Conservation (phyloP, 1,140 invertebrate species). For the Asobara japonica region DNA sequence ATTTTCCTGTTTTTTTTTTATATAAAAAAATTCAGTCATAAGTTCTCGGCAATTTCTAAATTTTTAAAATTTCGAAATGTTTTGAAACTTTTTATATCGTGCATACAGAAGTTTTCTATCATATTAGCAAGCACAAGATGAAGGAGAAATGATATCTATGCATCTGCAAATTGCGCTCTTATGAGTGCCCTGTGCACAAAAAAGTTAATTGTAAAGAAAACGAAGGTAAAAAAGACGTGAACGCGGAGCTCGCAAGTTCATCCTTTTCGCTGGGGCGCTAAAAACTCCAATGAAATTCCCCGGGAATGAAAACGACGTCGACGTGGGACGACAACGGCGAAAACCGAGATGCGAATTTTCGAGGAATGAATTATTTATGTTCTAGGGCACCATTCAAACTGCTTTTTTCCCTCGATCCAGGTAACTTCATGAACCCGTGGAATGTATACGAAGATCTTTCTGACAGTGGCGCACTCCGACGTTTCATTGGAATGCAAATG, state of each 20-base stretch:
- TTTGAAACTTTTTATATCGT: too few species aligned
- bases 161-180: neutral
- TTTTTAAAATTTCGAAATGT: too few species aligned
- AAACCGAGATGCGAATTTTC: conserved; percentile 26
- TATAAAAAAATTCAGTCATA: too few species aligned
- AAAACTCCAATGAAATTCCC: conserved; percentile 23
- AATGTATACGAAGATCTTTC: conserved; percentile 81
- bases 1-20: too few species aligned
- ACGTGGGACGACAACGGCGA: neutral
- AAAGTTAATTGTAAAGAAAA: neutral
- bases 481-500: conserved; percentile 75
- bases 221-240: neutral
- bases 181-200: neutral
- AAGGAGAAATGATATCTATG: neutral
- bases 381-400: neutral
- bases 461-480: conserved; percentile 71
- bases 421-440: conserved; percentile 78
- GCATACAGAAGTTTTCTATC: too few species aligned
- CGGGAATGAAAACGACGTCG: conserved; percentile 21
- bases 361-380: conserved; percentile 34
- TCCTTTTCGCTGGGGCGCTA: conserved; percentile 2
- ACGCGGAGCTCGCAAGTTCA: conserved; percentile 18
- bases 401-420: conserved; percentile 48
- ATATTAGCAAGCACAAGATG: too few species aligned
- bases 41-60: too few species aligned